Evolutionary conservation across 2,888 invertebrate species (phyloP), one percentile per base, ranked within the genome.

Genomic region (Argyra leucocephala): DNA sequence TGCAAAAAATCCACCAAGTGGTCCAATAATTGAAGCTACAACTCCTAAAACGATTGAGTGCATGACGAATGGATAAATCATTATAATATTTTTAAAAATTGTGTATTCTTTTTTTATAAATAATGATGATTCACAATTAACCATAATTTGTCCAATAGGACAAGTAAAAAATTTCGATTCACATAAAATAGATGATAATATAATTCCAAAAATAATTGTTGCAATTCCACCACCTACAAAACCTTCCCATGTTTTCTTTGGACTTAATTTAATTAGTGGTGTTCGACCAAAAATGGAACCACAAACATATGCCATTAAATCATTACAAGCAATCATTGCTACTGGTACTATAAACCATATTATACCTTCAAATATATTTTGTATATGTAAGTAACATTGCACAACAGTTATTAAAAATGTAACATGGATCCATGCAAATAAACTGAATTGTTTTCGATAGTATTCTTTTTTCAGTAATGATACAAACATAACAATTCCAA

Each of bases 221-320:
- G 95, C 89, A 72, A 96, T 78, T 15, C 96, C 96, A 57, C 97
- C 97, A 4, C 97, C 97, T 72, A 97, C 93, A 80, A 96, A 97
- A 4, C 97, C 97, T 81, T 98, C 97, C 96, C 97, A 97, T 10
- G 97, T 98, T 81, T 98, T 98, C 82, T 98, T 98, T 5, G 97
- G 97, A 63, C 96, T 96, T 68, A 97, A 83, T 79, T 97, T 92
- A 78, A 98, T 98, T 65, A 98, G 85, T 0, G 96, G 97, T 1
- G 97, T 97, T 78, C 91, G 91, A 57, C 97, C 97, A 79, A 96
- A 96, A 87, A 97, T 96, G 83, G 97, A 97, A 26, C 97, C 97
- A 82, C 96, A 97, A 76, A 98, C 88, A 78, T 98, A 98, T 0
- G 96, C 96, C 96, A 96, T 96, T 68, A 97, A 93, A 78, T 98